Percentiles rank a stretch among this genome's conserved stretches.
These are phyloP conservation scores for Myathropa florea DNA, from an alignment of 2,888 invertebrate species.

Conservation along the genomic window DNA sequence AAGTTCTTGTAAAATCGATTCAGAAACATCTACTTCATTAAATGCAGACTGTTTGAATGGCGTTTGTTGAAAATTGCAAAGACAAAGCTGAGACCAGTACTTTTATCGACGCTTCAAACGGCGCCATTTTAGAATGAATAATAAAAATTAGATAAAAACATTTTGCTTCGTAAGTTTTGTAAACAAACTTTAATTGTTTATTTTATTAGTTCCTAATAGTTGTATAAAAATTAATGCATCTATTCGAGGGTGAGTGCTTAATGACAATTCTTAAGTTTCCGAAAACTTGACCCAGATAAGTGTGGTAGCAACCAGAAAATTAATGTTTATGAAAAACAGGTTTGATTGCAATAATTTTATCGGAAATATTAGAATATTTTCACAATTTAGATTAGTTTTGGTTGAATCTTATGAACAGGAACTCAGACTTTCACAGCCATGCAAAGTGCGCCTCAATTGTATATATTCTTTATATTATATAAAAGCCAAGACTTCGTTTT, in stretches of 20 bases:
- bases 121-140: constrained; percentile 80
- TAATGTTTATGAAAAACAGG: neutral
- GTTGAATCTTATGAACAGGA: too few relatives aligned
- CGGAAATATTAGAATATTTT: neutral
- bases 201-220: neutral
- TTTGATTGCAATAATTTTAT: neutral
- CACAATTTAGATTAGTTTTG: too few relatives aligned
- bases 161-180: constrained; percentile 62
- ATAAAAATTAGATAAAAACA: constrained; percentile 66
- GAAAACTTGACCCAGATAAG: constrained; percentile 61
- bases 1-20: neutral
- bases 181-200: constrained; percentile 55
- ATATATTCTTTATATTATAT: neutral
- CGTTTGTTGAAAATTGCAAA: constrained; percentile 44
- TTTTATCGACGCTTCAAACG: constrained; percentile 77
- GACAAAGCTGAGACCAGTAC: constrained; percentile 73
- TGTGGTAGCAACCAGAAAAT: constrained; percentile 18
- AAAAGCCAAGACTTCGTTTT: neutral
- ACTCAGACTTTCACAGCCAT: neutral
- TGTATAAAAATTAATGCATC: neutral
- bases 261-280: neutral
- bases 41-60: constrained; percentile 19
- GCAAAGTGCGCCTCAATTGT: neutral
- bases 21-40: neutral
- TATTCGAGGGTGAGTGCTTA: neutral